phyloP scores from a whole-genome alignment of 2,888 invertebrate species.

The Abrostola tripartita region DNA sequence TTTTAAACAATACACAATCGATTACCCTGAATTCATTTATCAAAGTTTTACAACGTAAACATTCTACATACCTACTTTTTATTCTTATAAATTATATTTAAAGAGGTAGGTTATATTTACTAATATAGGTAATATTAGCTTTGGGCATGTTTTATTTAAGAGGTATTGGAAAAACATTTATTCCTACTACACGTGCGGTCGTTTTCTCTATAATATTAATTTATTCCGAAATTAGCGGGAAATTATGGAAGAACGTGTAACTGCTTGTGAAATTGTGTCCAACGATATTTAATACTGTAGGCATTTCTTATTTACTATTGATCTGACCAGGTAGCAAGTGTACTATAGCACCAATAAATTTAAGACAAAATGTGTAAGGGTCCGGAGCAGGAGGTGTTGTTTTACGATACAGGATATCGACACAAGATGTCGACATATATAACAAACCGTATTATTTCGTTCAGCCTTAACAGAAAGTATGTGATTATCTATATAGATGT shows the following conservation, averaged over 20 bases:
- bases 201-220: constrained; percentile 53
- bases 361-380: constrained; percentile 45
- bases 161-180: constrained; percentile 28
- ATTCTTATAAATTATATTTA: too few species aligned
- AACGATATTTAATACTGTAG: constrained; percentile 38
- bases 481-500: constrained; percentile 29
- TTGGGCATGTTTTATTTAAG: background rate
- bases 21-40: too few species aligned
- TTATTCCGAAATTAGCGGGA: constrained; percentile 39
- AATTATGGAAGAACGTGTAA: constrained; percentile 28
- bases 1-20: too few species aligned
- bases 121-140: too few species aligned
- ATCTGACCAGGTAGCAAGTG: constrained; percentile 57
- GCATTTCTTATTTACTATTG: constrained; percentile 14
- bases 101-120: too few species aligned
- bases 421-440: constrained; percentile 17
- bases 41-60: background rate
- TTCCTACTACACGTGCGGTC: constrained; percentile 10
- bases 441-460: constrained; percentile 18
- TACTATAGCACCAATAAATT: constrained; percentile 56
- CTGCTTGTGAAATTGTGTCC: constrained; percentile 36
- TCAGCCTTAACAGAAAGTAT: constrained; percentile 24
- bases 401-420: constrained; percentile 50
- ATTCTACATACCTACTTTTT: too few species aligned
- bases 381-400: constrained; percentile 55